A percentile compares a stretch with the other conserved stretches of the same genome.
Conservation (phyloP, 2,888 invertebrate species). For the Spodoptera exigua region DNA sequence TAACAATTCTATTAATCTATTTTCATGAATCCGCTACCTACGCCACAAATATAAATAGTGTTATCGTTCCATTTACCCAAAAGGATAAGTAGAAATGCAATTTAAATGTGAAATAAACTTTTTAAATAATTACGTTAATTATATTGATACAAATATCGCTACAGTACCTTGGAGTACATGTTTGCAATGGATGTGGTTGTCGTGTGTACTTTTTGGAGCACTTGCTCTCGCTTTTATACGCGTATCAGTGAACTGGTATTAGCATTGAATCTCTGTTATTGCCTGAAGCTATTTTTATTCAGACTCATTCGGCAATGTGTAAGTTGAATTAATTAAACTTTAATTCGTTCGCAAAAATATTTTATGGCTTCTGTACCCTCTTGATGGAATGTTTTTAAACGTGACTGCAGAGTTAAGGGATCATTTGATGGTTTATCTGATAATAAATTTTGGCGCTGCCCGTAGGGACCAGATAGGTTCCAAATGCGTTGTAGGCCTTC, state of each 20-base stretch:
- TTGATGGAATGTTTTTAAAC: no score
- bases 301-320: conserved; percentile 32
- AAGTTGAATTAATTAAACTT: conserved; percentile 13
- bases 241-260: conserved; percentile 74
- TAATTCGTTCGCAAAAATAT: conserved; percentile 16
- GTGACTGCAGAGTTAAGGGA: no score
- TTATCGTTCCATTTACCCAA: no score
- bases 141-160: conserved; percentile 22
- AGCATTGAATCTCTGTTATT: conserved; percentile 63
- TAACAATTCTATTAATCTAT: no score
- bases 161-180: conserved; percentile 84
- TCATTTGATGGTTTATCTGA: no score
- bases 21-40: no score
- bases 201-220: conserved; percentile 76
- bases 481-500: no score
- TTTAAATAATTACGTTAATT: conserved; percentile 4
- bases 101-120: no score
- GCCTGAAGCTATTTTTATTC: conserved; percentile 54
- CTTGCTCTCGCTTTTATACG: conserved; percentile 82
- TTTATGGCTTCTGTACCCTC: not conserved
- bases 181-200: conserved; percentile 74
- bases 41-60: no score
- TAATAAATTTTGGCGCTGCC: no score
- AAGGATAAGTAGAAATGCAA: no score
- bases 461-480: no score